Percentiles rank a stretch among this genome's conserved stretches.
phyloP scores from a whole-genome alignment of 1,140 invertebrate species.

The Apis cerana region DNA sequence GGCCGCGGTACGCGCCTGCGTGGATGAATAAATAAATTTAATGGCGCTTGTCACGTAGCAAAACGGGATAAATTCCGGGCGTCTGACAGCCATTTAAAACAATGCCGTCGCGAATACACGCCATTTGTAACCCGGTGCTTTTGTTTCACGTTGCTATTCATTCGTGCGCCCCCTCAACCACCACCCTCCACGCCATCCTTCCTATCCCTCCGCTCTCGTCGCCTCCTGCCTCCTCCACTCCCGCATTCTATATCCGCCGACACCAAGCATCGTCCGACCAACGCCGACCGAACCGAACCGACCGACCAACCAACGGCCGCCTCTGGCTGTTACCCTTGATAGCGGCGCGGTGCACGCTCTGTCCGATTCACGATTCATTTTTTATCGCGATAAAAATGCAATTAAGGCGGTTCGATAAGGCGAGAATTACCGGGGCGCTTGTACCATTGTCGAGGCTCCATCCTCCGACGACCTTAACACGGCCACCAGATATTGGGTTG shows the following conservation, averaged over 20 bases:
- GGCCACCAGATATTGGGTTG: neutral
- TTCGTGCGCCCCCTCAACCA: conserved; percentile 58
- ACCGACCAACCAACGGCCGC: neutral
- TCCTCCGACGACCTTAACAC: conserved; percentile 43
- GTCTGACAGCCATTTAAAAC: conserved; percentile 81
- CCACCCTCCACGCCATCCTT: conserved; percentile 40
- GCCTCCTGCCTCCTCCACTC: conserved; percentile 35
- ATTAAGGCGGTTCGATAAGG: conserved; percentile 75
- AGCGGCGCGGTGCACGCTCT: conserved; percentile 40
- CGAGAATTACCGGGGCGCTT: conserved; percentile 59
- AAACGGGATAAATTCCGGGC: conserved; percentile 80
- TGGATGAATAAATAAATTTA: conserved; percentile 79
- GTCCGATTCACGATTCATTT: conserved; percentile 75
- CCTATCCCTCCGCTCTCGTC: conserved; percentile 18
- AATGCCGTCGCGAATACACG: conserved; percentile 80
- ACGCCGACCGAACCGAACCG: conserved; percentile 24
- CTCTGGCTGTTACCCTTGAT: conserved; percentile 52
- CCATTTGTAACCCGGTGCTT: conserved; percentile 80
- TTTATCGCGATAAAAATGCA: conserved; percentile 78
- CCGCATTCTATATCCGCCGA: conserved; percentile 60
- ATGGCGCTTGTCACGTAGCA: conserved; percentile 78
- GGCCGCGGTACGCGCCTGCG: conserved; percentile 46
- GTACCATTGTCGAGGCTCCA: conserved; percentile 44
- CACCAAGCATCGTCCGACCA: conserved; percentile 59
- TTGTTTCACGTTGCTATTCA: conserved; percentile 79